A percentile compares a stretch with the other conserved stretches of the same genome.
These are phyloP conservation scores for Pyrocephalus nanus DNA, from an alignment of 2,797 vertebrate species.

Conservation along the genomic window DNA sequence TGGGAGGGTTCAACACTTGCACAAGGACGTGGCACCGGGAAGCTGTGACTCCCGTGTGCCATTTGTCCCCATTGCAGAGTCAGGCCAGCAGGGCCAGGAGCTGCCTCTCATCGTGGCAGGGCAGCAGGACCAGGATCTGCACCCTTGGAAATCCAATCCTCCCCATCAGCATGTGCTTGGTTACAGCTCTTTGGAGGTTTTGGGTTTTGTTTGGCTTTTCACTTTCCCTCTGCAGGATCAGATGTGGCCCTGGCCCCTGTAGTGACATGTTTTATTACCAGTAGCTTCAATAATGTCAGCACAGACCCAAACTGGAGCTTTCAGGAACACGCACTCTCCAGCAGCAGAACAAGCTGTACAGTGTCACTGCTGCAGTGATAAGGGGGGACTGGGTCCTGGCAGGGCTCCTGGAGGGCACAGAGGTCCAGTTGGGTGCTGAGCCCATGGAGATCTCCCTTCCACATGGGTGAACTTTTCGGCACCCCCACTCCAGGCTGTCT, in stretches of 20 bases:
- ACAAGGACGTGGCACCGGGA: not conserved
- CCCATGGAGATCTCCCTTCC: not conserved
- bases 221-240: not conserved
- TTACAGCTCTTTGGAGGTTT: not conserved
- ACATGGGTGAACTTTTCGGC: not conserved
- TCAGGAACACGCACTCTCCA: not conserved
- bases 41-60: not conserved
- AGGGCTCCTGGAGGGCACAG: not conserved
- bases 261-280: conserved; percentile 53
- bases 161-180: not conserved
- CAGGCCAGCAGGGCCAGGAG: not conserved
- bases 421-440: not conserved
- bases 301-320: not conserved
- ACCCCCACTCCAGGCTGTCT: not conserved
- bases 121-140: not conserved
- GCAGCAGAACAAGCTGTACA: not conserved
- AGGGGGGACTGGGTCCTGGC: accelerated
- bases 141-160: not conserved
- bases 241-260: not conserved
- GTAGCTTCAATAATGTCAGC: conserved; percentile 55
- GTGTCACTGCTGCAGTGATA: not conserved
- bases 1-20: not conserved
- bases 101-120: not conserved
- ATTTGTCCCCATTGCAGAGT: not conserved
- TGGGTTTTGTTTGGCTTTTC: not conserved